phyloP scores from a whole-genome alignment of 2,888 invertebrate genomes.

The Acheta domesticus region DNA sequence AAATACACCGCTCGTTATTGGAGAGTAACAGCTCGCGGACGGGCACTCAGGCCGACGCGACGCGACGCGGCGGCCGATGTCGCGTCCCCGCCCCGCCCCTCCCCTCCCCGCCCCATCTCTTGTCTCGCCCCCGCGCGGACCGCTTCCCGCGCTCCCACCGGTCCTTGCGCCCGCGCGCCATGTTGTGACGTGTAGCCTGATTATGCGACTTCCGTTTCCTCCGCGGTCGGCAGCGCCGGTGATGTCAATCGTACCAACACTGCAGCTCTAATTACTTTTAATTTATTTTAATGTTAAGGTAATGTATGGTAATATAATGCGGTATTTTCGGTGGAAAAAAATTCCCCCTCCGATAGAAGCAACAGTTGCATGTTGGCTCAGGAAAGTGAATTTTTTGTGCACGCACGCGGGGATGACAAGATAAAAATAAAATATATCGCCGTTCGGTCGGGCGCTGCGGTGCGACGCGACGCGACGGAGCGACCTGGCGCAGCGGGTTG shows the following conservation, averaged over 20 bases:
- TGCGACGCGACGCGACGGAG: neutral
- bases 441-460: neutral
- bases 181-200: slow-evolving; percentile 36
- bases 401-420: neutral
- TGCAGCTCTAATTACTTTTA: slow-evolving; percentile 28
- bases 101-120: neutral
- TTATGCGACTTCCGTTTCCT: slow-evolving; percentile 43
- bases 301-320: slow-evolving; percentile 33
- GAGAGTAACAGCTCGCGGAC: neutral
- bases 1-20: neutral
- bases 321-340: slow-evolving; percentile 20
- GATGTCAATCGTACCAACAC: slow-evolving; percentile 28
- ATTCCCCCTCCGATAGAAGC: neutral
- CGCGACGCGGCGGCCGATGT: neutral
- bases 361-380: slow-evolving; percentile 18
- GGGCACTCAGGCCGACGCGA: neutral
- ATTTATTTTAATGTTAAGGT: slow-evolving; percentile 34
- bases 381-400: slow-evolving; percentile 18
- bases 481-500: no score
- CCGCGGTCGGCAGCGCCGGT: slow-evolving; percentile 36
- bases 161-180: slow-evolving; percentile 1
- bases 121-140: slow-evolving; percentile 33
- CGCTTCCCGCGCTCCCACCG: slow-evolving; percentile 42
- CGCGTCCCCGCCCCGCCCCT: neutral
- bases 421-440: slow-evolving; percentile 7